These are phyloP conservation scores for Oreochromis niloticus DNA, from an alignment of 2,113 vertebrate species.

Conservation along the genomic window DNA sequence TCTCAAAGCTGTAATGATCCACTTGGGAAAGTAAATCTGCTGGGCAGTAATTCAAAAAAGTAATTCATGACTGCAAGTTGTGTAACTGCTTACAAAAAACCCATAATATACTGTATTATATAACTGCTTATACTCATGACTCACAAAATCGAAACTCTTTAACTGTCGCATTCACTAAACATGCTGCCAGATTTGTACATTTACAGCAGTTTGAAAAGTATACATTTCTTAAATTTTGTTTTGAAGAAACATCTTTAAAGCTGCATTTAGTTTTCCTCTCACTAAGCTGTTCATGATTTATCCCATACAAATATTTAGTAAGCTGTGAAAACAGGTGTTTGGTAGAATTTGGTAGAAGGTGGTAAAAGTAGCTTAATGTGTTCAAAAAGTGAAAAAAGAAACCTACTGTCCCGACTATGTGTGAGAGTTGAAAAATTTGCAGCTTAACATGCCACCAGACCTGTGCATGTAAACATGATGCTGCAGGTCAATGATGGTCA, in stretches of 20 bases:
- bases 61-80: no score
- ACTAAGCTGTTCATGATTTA: neutral
- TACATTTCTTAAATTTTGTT: neutral
- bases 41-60: no score
- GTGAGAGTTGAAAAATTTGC: neutral
- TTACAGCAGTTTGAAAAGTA: neutral
- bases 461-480: neutral
- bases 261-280: neutral
- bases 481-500: neutral
- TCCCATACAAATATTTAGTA: neutral
- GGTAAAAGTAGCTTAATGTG: neutral
- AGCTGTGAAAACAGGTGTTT: neutral
- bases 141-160: no score
- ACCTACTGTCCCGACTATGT: neutral
- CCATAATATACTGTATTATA: no score
- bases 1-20: no score
- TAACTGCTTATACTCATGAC: no score
- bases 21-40: no score
- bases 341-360: neutral
- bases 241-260: neutral
- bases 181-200: neutral
- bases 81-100: no score
- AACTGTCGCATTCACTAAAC: no score
- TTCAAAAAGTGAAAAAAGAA: neutral
- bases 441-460: neutral